Conservation (phyloP, 2,797 vertebrate species). For the Babyrousa celebensis region DNA sequence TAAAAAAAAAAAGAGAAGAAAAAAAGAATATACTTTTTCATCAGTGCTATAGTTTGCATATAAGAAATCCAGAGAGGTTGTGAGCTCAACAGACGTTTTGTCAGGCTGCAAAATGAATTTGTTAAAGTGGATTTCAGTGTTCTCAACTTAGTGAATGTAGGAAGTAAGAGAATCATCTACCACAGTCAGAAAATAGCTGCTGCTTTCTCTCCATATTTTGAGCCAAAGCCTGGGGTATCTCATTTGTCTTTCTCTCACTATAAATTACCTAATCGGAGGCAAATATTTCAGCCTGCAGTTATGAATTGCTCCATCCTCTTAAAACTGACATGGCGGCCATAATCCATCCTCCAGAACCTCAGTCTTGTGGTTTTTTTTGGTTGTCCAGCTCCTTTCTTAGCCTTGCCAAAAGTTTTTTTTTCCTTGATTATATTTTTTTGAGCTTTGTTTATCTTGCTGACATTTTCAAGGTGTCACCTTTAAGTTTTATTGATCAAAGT, state of each 20-base stretch:
- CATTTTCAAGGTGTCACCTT: background rate
- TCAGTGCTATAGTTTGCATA: slow-evolving; percentile 5
- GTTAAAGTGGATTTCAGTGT: slow-evolving; percentile 48
- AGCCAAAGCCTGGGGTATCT: background rate
- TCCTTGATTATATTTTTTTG: background rate
- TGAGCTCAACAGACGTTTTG: slow-evolving; percentile 36
- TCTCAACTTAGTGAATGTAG: slow-evolving; percentile 24
- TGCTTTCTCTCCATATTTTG: slow-evolving; percentile 51
- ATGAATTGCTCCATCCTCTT: background rate
- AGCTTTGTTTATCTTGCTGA: background rate
- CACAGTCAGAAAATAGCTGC: slow-evolving; percentile 8
- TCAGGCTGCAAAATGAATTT: slow-evolving; percentile 41
- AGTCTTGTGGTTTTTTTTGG: background rate
- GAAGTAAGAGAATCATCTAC: slow-evolving; percentile 13
- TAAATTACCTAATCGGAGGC: slow-evolving; percentile 11
- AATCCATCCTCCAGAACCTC: background rate
- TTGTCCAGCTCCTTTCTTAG: background rate
- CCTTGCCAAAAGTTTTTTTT: background rate
- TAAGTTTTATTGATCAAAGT: background rate
- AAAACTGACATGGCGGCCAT: background rate
- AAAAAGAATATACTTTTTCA: slow-evolving; percentile 16
- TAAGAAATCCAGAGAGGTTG: slow-evolving; percentile 7
- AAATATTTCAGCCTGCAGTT: background rate
- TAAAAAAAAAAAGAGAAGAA: too few species aligned
- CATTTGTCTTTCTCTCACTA: slow-evolving; percentile 51